phyloP scores from a whole-genome alignment of 2,113 vertebrate species.

The Murina feae region DNA sequence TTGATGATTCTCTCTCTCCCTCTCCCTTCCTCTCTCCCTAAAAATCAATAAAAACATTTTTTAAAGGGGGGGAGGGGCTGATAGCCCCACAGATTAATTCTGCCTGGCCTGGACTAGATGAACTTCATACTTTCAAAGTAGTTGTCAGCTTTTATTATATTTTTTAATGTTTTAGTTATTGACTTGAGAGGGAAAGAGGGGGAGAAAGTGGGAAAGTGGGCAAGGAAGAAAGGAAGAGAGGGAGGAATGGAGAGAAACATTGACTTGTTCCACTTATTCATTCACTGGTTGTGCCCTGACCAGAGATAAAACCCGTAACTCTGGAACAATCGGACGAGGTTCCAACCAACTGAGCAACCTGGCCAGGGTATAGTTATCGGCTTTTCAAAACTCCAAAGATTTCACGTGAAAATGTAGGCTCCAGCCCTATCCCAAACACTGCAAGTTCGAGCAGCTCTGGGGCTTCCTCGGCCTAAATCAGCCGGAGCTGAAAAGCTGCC shows the following conservation, averaged over 20 bases:
- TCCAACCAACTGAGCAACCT: no score
- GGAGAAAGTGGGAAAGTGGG: no score
- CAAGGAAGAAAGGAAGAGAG: no score
- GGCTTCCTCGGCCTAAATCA: no score
- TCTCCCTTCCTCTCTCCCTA: not conserved
- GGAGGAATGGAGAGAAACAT: no score
- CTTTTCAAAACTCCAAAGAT: not conserved
- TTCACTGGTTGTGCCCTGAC: no score
- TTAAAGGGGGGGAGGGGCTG: not conserved
- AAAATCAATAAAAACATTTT: not conserved
- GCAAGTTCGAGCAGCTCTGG: not conserved
- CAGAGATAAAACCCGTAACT: no score
- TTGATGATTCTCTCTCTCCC: not conserved
- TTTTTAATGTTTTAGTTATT: no score
- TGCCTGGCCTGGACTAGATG: not conserved
- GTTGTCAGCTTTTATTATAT: not conserved
- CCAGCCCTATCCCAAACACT: not conserved
- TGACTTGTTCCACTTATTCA: no score
- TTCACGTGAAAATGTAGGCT: not conserved
- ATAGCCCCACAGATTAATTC: not conserved
- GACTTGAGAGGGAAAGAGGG: no score
- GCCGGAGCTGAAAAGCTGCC: not conserved
- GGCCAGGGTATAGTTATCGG: not conserved
- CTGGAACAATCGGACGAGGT: no score
- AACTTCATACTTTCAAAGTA: not conserved